phyloP scores from a whole-genome alignment of 2,113 vertebrate species.

The Podarcis cretensis region DNA sequence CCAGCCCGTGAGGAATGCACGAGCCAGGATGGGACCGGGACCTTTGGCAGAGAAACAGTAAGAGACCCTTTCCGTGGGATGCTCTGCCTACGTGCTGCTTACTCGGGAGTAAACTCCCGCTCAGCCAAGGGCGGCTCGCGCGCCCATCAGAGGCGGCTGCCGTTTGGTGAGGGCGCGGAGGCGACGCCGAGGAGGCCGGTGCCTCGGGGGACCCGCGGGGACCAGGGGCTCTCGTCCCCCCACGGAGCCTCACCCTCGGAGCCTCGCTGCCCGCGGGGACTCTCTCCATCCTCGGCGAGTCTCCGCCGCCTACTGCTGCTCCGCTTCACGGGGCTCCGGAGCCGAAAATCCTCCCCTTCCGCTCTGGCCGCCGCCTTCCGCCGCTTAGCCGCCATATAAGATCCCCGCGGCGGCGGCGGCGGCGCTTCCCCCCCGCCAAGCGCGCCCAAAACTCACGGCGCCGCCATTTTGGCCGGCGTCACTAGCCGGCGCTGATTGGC shows the following conservation, averaged over 20 bases:
- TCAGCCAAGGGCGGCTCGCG: too few species aligned
- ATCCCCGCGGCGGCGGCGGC: not conserved
- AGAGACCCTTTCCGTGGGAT: too few species aligned
- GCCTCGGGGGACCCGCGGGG: not conserved
- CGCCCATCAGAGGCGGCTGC: too few species aligned
- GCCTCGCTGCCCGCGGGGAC: not conserved
- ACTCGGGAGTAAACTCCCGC: not conserved
- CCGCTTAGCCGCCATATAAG: not conserved
- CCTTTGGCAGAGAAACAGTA: too few species aligned
- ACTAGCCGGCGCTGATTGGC: not conserved
- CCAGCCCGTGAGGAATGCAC: too few species aligned
- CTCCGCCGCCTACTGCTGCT: not conserved
- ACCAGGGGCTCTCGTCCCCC: not conserved
- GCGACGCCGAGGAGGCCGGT: not conserved
- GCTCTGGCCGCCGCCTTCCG: not conserved
- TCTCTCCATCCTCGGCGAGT: not conserved
- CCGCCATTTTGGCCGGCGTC: not conserved
- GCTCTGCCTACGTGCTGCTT: not conserved
- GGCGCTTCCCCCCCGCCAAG: fast-evolving
- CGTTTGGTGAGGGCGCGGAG: not conserved
- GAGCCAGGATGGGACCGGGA: too few species aligned
- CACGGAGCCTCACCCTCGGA: not conserved
- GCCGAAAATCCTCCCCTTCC: too few species aligned
- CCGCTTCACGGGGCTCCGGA: not conserved
- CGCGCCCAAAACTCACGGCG: not conserved